Evolutionary conservation across 35 echinoderm and acorn worm genomes (phyloP).

Genomic region (Apostichopus japonicus): DNA sequence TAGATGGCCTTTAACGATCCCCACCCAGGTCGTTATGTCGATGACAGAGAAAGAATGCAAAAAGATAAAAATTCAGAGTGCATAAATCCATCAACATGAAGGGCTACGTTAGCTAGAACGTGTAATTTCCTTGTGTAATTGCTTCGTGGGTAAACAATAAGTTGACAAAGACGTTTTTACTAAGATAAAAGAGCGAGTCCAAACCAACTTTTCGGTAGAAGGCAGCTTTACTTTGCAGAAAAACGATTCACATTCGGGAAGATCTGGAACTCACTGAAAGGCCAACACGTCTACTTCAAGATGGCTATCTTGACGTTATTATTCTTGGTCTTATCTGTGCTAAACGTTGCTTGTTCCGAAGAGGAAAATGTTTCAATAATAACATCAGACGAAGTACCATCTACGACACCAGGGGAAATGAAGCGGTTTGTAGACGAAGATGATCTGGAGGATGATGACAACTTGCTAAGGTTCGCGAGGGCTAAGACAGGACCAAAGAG

Average conservation of each 20-base stretch:
- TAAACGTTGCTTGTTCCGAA: not conserved
- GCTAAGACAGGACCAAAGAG: not conserved
- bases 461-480: not conserved
- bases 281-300: not conserved
- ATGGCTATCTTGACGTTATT: not conserved
- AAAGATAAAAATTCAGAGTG: not conserved
- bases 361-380: conserved; percentile 3
- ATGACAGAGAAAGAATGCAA: not conserved
- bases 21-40: not conserved
- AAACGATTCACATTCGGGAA: too few species aligned
- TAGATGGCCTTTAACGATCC: not conserved
- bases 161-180: not conserved
- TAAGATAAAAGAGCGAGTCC: not conserved
- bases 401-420: not conserved
- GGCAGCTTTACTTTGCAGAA: not conserved
- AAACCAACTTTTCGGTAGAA: not conserved
- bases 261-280: too few species aligned
- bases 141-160: not conserved
- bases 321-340: not conserved
- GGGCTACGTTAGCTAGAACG: not conserved
- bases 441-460: not conserved
- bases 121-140: not conserved
- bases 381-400: conserved; percentile 17
- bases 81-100: not conserved
- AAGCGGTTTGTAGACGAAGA: conserved; percentile 28